These are phyloP conservation scores for Rhinogobius similis DNA, from an alignment of 2,113 vertebrate genomes.

Conservation along the genomic window DNA sequence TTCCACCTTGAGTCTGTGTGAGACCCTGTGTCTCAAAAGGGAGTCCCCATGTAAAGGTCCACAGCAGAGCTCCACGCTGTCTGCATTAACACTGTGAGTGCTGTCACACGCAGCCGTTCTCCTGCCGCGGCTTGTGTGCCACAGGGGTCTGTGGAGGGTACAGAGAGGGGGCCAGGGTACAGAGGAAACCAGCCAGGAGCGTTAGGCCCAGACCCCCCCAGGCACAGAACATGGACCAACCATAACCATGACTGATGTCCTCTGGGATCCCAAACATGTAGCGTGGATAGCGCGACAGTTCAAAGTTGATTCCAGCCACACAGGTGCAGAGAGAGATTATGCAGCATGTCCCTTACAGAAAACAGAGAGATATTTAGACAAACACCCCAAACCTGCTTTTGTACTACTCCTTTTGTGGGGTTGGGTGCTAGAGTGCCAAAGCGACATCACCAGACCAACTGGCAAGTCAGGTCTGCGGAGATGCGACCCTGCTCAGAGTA, in stretches of 20 bases:
- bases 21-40: conserved; percentile 35
- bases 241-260: conserved; percentile 97
- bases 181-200: conserved; percentile 96
- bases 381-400: background rate
- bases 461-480: no score
- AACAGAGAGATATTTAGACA: background rate
- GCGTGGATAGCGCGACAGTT: conserved; percentile 95
- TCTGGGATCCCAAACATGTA: conserved; percentile 96
- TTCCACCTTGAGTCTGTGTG: conserved; percentile 43
- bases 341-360: conserved; percentile 91
- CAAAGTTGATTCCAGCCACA: conserved; percentile 98
- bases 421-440: no score
- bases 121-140: conserved; percentile 94
- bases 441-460: no score
- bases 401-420: background rate
- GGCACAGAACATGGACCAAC: conserved; percentile 99
- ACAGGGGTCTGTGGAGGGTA: conserved; percentile 88
- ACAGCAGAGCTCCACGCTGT: conserved; percentile 43
- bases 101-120: conserved; percentile 87
- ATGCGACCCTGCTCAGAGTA: no score
- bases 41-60: conserved; percentile 58
- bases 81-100: conserved; percentile 54
- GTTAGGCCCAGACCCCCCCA: conserved; percentile 98
- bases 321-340: conserved; percentile 99
- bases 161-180: conserved; percentile 95